Evolutionary conservation across 2,113 vertebrate genomes (phyloP).

Genomic region (Polyodon spathula): DNA sequence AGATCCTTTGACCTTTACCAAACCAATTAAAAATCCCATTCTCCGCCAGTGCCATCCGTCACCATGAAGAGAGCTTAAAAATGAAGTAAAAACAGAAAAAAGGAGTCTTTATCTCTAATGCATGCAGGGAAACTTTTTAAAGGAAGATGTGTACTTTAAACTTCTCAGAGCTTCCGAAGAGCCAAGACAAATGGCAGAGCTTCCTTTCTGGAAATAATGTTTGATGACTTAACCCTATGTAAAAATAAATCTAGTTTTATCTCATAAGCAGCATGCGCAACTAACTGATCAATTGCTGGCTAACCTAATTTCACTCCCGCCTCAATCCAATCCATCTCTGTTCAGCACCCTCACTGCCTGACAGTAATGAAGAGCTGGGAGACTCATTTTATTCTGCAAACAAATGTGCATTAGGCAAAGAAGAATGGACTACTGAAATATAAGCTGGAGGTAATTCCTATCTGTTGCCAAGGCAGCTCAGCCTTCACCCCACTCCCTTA

Average conservation of each 20-base stretch:
- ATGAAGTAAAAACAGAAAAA: neutral
- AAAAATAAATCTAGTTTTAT: neutral
- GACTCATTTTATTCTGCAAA: neutral
- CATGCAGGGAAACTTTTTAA: neutral
- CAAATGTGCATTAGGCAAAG: constrained; percentile 1
- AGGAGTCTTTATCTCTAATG: neutral
- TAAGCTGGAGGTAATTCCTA: neutral
- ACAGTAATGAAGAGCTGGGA: neutral
- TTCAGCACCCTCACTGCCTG: neutral
- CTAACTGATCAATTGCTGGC: neutral
- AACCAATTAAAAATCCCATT: constrained; percentile 2
- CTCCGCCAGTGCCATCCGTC: neutral
- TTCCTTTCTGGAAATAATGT: neutral
- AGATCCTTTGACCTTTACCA: neutral
- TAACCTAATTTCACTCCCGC: neutral
- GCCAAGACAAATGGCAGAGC: neutral
- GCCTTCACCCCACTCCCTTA: too few relatives aligned
- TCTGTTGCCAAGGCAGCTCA: neutral
- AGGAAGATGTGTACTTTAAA: neutral
- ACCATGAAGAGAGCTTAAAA: neutral
- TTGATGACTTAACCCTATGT: neutral
- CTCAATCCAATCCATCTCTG: neutral
- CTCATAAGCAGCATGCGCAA: neutral
- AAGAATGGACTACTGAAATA: neutral
- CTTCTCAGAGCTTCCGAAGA: too few relatives aligned